Evolutionary conservation across 2,113 vertebrate genomes (phyloP).

Genomic region (Oryzias celebensis): DNA sequence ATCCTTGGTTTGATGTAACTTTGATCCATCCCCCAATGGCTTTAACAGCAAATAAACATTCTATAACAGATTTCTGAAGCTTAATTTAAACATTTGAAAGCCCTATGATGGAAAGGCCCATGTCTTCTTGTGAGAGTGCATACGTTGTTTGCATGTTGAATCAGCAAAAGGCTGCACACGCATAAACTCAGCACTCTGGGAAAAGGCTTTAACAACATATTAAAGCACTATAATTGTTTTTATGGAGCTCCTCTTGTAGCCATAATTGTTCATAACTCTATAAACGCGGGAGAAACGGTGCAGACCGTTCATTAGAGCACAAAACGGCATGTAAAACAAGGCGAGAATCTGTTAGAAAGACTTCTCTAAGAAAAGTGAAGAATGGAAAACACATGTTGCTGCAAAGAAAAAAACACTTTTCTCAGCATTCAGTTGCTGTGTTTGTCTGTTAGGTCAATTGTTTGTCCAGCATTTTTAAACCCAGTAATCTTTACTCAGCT

Average conservation of each 20-base stretch:
- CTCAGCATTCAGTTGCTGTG: not conserved
- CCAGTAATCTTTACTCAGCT: too few species aligned
- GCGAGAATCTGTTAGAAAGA: conserved; percentile 17
- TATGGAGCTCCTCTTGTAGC: conserved; percentile 47
- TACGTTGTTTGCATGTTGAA: not conserved
- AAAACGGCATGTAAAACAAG: conserved; percentile 17
- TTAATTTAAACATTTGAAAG: too few species aligned
- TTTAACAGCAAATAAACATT: too few species aligned
- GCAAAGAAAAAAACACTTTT: not conserved
- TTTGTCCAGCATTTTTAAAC: too few species aligned
- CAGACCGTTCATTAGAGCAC: conserved; percentile 30
- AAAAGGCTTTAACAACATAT: conserved; percentile 25
- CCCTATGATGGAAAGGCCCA: too few species aligned
- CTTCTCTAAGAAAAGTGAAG: conserved; percentile 2
- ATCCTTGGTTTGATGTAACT: too few species aligned
- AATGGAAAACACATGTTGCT: conserved; percentile 14
- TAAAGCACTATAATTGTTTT: conserved; percentile 48
- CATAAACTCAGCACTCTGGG: conserved; percentile 16
- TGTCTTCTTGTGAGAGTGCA: not conserved
- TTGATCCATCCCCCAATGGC: too few species aligned
- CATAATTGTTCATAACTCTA: conserved; percentile 45
- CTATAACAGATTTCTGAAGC: too few species aligned
- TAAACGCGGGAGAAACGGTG: conserved; percentile 34
- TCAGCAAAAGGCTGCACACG: conserved; percentile 10
- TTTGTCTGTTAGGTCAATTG: too few species aligned